A percentile compares a stretch with the other conserved stretches of the same genome.
Conservation (phyloP, 1,140 invertebrate species). For the Metopolophium dirhodum region DNA sequence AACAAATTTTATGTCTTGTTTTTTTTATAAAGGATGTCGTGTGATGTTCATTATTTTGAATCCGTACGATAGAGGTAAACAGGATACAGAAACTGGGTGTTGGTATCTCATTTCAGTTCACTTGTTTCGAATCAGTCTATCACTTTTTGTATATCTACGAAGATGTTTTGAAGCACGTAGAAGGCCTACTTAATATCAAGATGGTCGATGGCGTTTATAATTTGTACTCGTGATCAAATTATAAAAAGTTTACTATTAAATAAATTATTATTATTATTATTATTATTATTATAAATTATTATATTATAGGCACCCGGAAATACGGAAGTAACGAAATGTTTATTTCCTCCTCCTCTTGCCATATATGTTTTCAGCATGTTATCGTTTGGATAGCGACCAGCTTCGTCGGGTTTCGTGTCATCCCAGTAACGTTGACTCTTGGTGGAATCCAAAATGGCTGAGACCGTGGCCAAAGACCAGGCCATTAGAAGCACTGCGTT, state of each 20-base stretch:
- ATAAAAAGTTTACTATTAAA: neutral
- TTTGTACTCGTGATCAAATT: neutral
- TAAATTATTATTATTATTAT: too few relatives aligned
- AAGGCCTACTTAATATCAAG: neutral
- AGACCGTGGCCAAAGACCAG: constrained; percentile 41
- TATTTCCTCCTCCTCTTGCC: constrained; percentile 33
- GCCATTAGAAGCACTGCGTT: constrained; percentile 35
- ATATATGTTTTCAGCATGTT: neutral
- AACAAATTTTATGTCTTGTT: neutral
- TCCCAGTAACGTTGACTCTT: constrained; percentile 37
- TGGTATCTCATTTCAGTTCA: neutral
- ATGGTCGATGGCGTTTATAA: neutral
- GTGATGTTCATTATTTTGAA: neutral
- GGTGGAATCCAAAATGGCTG: constrained; percentile 23
- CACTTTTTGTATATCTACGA: neutral
- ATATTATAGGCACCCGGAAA: constrained; percentile 13
- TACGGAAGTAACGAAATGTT: constrained; percentile 41
- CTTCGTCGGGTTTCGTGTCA: neutral
- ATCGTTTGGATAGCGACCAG: neutral
- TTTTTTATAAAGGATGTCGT: neutral
- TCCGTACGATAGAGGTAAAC: neutral
- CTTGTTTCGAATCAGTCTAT: neutral
- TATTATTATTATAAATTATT: too few relatives aligned
- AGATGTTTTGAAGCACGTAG: neutral
- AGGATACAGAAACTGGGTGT: neutral